A percentile compares a stretch with the other conserved stretches of the same genome.
These are phyloP conservation scores for Hippopotamyrus pictus DNA, from an alignment of 2,797 vertebrate genomes.

Conservation along the genomic window DNA sequence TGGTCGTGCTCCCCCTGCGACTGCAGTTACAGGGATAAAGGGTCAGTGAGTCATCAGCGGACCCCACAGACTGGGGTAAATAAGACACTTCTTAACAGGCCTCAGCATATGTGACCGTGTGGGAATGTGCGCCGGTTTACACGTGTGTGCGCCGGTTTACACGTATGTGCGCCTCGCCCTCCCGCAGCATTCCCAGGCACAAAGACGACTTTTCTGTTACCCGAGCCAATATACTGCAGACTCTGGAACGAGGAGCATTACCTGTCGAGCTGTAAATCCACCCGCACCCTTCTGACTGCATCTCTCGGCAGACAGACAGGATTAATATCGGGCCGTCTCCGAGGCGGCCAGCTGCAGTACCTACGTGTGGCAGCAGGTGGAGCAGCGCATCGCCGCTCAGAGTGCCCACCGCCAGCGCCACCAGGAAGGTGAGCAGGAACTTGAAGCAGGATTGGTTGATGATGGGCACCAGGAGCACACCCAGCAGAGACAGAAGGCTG, in stretches of 20 bases:
- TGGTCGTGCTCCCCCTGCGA: conserved; percentile 84
- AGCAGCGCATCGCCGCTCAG: conserved; percentile 95
- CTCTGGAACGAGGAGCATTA: not conserved
- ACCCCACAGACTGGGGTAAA: not conserved
- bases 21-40: conserved; percentile 44
- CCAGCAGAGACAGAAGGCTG: conserved; percentile 92
- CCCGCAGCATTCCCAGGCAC: not conserved
- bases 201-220: not conserved
- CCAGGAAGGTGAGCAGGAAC: conserved; percentile 95
- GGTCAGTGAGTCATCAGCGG: not conserved
- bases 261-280: not conserved
- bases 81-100: not conserved
- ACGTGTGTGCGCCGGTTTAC: not conserved
- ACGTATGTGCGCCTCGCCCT: not conserved
- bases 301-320: not conserved
- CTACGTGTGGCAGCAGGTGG: conserved; percentile 92
- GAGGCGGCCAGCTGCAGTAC: conserved; percentile 36
- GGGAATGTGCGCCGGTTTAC: not conserved
- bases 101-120: not conserved
- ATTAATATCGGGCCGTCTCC: not conserved
- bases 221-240: not conserved
- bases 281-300: not conserved
- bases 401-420: conserved; percentile 92
- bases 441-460: conserved; percentile 97
- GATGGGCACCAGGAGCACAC: conserved; percentile 89